Base-by-base conservation (phyloP, 2,797 vertebrate genomes). In the Chaenodraco wilsoni region DNA sequence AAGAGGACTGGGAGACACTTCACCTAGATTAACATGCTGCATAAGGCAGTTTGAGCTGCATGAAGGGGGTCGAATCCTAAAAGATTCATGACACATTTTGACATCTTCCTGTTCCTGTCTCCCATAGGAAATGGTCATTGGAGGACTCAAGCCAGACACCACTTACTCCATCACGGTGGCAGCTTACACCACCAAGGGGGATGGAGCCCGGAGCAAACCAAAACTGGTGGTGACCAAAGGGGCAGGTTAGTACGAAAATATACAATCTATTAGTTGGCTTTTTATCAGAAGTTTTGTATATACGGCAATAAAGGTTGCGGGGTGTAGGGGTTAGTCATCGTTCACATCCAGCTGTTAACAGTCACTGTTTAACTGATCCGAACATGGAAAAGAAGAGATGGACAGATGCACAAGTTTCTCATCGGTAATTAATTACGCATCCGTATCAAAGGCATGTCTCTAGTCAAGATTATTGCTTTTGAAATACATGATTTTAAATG, bases 181-280 rank as follows among this genome's bases (percentile, higher is more conserved):
- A 10, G 98, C 98, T 4, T 99, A 99, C 93, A 99, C 98, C 89
- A 98, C 98, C 94, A 99, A 99, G 88, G 98, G 98, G 62, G 98
- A 99, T 41, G 98, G 98, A 5, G 96, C 97, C 27, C 97, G 98
- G 81, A 99, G 98, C 95, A 99, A 97, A 88, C 96, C 97, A 3
- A 99, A 97, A 78, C 93, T 97, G 88, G 96, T 97, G 74, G 92
- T 96, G 90, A 99, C 98, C 5, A 98, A 97, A 90, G 97, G 96
- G 85, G 96, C 97, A 96, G 98, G 98, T 99, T 79, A 81, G 95
- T 86, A 31, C 44, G 37, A 61, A 15, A 67, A 72, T 56, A 33
- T 55, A 69, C 69, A 0, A 45, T 69, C 51, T 45, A 16, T 79
- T 59, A 52, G 50, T 69, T 74, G 43, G 1, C 72, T 76, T 68